Percentiles rank a stretch among this genome's conserved stretches.
Conservation (phyloP, 2,113 vertebrate genomes). For the Arothron firmamentum region DNA sequence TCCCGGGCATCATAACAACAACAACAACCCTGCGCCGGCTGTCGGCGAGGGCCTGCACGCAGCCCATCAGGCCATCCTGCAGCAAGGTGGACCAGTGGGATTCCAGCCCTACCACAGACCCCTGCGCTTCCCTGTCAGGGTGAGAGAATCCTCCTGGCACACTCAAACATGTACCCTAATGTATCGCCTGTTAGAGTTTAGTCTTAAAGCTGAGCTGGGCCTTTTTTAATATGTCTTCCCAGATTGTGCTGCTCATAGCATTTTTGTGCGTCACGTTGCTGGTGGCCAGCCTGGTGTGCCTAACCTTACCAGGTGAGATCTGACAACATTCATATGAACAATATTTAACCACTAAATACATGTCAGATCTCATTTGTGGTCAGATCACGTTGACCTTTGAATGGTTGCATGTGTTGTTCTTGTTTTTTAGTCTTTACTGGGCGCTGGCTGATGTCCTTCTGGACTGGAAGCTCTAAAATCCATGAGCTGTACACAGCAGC, state of each 20-base stretch:
- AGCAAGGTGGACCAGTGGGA: conserved; percentile 95
- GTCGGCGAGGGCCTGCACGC: conserved; percentile 95
- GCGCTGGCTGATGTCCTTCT: conserved; percentile 98
- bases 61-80: conserved; percentile 97
- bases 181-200: background rate
- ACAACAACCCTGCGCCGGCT: conserved; percentile 88
- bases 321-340: background rate
- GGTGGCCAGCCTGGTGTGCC: conserved; percentile 94
- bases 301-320: conserved; percentile 92
- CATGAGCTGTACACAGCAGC: conserved; percentile 97
- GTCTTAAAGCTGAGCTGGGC: background rate
- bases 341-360: too few species aligned
- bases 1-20: conserved; percentile 81
- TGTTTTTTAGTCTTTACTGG: conserved; percentile 86
- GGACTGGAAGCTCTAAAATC: conserved; percentile 96
- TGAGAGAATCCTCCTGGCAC: conserved; percentile 46
- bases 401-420: background rate
- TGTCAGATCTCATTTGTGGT: too few species aligned
- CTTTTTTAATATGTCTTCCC: conserved; percentile 13
- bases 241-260: conserved; percentile 93
- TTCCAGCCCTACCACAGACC: conserved; percentile 97
- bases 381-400: too few species aligned
- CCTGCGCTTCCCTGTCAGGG: conserved; percentile 90
- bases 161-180: background rate
- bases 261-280: conserved; percentile 98